Conservation (phyloP, 2,888 invertebrate genomes). For the Lamellibrachia satsuma region DNA sequence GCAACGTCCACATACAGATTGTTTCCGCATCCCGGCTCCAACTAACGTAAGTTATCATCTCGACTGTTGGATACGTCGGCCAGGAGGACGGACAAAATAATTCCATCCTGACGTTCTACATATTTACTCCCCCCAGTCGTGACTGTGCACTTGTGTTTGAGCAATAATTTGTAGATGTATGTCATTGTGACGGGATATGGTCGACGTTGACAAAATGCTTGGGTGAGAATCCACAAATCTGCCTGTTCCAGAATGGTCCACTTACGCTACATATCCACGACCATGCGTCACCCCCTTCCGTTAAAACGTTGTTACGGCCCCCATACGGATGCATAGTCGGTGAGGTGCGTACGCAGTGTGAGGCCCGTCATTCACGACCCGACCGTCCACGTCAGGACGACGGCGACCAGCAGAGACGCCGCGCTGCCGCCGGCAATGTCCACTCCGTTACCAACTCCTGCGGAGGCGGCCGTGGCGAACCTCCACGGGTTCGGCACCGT, state of each 20-base stretch:
- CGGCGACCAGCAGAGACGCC: background rate
- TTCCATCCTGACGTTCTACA: too few relatives aligned
- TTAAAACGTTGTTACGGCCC: background rate
- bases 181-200: background rate
- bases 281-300: background rate
- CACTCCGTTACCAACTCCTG: background rate
- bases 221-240: background rate
- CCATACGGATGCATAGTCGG: background rate
- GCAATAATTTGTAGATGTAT: background rate
- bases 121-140: too few relatives aligned
- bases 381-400: background rate
- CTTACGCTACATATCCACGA: background rate
- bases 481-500: slow-evolving; percentile 3
- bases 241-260: background rate
- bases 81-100: too few relatives aligned
- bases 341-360: background rate
- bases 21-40: background rate
- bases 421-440: background rate
- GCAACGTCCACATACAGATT: background rate
- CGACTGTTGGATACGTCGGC: too few relatives aligned
- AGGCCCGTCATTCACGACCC: background rate
- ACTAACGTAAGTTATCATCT: too few relatives aligned
- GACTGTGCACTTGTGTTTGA: too few relatives aligned
- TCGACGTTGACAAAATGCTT: background rate
- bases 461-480: background rate